Conservation (phyloP, 1,140 invertebrate species). For the Sinonovacula constricta region DNA sequence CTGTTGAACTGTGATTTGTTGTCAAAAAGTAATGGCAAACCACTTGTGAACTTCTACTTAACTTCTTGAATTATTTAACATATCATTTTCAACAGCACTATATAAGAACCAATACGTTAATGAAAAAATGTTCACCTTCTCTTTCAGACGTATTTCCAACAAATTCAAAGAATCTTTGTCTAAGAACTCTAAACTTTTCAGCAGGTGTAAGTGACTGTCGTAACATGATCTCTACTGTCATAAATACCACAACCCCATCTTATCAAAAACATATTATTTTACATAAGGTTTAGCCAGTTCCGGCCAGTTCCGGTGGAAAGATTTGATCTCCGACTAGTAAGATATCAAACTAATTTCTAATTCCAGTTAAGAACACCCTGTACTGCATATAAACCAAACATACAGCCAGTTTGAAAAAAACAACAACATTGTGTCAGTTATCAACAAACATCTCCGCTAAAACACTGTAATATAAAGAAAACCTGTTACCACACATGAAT, state of each 20-base stretch:
- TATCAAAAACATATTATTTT: not conserved
- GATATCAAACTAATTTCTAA: not conserved
- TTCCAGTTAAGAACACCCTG: not conserved
- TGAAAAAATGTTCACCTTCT: slow-evolving; percentile 17
- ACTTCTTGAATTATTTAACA: not conserved
- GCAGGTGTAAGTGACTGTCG: slow-evolving; percentile 27
- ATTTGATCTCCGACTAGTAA: too few species aligned
- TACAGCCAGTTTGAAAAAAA: not conserved
- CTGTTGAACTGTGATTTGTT: not conserved
- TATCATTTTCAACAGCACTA: not conserved
- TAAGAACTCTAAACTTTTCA: slow-evolving; percentile 12
- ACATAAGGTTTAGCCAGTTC: too few species aligned
- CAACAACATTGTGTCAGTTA: not conserved
- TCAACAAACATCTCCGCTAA: too few species aligned
- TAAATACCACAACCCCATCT: too few species aligned
- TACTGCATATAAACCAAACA: not conserved
- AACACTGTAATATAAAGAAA: too few species aligned
- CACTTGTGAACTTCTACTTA: too few species aligned
- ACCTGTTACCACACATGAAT: too few species aligned
- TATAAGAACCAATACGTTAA: slow-evolving; percentile 9
- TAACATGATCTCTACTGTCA: slow-evolving; percentile 30
- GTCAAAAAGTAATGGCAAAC: not conserved
- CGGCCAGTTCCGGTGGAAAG: too few species aligned
- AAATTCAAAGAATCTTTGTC: not conserved
- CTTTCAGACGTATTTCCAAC: slow-evolving; percentile 30